Evolutionary conservation across 2,113 vertebrate species (phyloP).

Genomic region (Lasiurus borealis): DNA sequence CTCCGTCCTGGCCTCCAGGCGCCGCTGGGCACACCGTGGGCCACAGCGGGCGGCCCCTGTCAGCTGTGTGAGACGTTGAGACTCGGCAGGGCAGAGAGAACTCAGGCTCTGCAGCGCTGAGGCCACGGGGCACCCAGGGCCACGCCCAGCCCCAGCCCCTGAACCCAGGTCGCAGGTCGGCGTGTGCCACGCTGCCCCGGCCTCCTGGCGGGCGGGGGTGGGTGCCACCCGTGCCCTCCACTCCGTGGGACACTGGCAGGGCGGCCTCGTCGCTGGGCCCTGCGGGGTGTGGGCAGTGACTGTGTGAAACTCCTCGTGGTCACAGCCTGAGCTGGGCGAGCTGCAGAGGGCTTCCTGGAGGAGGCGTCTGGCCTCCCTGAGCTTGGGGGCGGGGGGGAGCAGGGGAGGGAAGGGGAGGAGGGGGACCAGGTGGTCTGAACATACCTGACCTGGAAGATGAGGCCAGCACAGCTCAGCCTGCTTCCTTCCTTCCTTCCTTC

Average conservation of each 20-base stretch:
- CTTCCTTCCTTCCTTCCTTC: too few relatives aligned
- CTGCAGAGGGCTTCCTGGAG: neutral
- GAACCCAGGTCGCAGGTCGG: rapidly evolving
- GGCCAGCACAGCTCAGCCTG: neutral
- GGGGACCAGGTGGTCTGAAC: neutral
- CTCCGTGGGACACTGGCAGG: rapidly evolving
- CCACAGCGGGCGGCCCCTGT: neutral
- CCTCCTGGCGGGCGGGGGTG: rapidly evolving
- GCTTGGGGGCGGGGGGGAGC: neutral
- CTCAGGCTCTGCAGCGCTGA: neutral
- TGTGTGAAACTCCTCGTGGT: neutral
- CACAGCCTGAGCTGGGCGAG: too few relatives aligned
- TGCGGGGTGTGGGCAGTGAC: neutral
- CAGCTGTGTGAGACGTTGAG: neutral
- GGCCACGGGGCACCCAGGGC: neutral
- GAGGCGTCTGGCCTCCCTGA: neutral
- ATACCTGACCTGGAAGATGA: rapidly evolving
- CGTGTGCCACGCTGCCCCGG: rapidly evolving
- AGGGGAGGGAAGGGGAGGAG: too few relatives aligned
- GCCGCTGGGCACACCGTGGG: rapidly evolving
- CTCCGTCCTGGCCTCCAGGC: neutral
- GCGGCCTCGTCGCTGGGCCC: rapidly evolving
- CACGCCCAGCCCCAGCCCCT: rapidly evolving
- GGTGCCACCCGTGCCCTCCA: neutral
- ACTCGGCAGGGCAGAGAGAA: rapidly evolving